Conservation (phyloP, 2,888 invertebrate species). For the Dioctria rufipes region DNA sequence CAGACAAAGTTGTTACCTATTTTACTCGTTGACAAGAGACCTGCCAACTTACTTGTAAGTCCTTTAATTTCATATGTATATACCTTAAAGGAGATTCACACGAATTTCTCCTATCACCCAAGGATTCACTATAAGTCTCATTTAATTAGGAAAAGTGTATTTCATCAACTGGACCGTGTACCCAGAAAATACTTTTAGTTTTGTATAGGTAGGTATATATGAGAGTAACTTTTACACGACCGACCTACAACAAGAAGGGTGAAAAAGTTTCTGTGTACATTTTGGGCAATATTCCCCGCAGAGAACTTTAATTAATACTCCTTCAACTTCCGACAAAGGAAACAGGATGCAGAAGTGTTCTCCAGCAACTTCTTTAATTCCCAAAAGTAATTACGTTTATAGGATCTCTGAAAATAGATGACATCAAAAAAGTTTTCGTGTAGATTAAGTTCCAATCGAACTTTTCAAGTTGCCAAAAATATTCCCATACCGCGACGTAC, state of each 20-base stretch:
- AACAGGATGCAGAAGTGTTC: neutral
- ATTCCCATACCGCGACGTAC: no score
- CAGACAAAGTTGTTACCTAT: no score
- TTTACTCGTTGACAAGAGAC: no score
- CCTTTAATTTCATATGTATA: no score
- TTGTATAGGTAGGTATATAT: no score
- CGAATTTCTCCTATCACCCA: no score
- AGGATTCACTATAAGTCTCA: neutral
- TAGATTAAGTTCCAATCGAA: conserved; percentile 10
- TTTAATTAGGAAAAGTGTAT: neutral
- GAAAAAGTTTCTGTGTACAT: neutral
- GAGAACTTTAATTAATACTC: conserved; percentile 15
- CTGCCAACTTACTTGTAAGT: no score
- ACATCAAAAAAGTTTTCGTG: conserved; percentile 17
- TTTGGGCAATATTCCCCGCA: neutral
- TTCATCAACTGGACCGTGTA: neutral
- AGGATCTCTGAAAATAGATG: neutral
- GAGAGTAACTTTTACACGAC: neutral
- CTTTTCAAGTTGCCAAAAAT: conserved; percentile 6
- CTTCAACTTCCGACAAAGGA: neutral
- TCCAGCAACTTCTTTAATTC: neutral
- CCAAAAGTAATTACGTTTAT: conserved; percentile 7
- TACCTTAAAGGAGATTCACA: no score
- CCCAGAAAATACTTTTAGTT: neutral
- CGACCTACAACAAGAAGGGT: neutral